A percentile compares a stretch with the other conserved stretches of the same genome.
Evolutionary conservation across 2,113 vertebrate genomes (phyloP).

Genomic region (Pangasianodon hypophthalmus): DNA sequence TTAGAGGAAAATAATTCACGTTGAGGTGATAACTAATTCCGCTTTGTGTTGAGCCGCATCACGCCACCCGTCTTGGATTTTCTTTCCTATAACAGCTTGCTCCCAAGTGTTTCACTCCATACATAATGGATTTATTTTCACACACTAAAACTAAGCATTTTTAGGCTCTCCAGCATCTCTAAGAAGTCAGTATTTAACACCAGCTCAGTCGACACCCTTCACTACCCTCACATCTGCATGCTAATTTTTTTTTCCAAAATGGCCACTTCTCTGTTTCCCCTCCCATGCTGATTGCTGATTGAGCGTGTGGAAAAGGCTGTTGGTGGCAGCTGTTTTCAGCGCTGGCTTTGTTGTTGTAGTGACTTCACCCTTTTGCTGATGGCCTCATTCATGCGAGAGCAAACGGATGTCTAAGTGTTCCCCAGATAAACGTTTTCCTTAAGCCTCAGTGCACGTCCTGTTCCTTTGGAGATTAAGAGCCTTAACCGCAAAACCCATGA

Average conservation of each 20-base stretch:
- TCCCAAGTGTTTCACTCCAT: not conserved
- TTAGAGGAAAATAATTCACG: not conserved
- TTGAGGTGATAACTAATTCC: not conserved
- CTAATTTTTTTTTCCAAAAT: not conserved
- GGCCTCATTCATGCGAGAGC: not conserved
- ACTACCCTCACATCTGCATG: not conserved
- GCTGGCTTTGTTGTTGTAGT: constrained; percentile 3
- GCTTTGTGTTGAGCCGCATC: not conserved
- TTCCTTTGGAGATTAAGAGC: constrained; percentile 8
- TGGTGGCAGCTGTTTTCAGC: constrained; percentile 10
- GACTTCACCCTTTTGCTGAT: not conserved
- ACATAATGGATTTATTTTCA: not conserved
- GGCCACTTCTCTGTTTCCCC: not conserved
- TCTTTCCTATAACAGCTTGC: not conserved
- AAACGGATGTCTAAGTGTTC: not conserved
- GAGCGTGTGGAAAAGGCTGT: constrained; percentile 8
- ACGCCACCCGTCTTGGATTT: not conserved
- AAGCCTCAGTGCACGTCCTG: not conserved
- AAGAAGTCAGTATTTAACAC: not conserved
- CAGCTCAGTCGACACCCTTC: not conserved
- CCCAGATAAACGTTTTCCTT: constrained; percentile 19
- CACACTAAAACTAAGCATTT: not conserved
- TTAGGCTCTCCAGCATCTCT: not conserved
- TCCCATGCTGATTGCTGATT: not conserved
- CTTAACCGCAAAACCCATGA: not conserved